A percentile compares a stretch with the other conserved stretches of the same genome.
Conservation (phyloP, 2,888 invertebrate genomes). For the Dynastes tityus region DNA sequence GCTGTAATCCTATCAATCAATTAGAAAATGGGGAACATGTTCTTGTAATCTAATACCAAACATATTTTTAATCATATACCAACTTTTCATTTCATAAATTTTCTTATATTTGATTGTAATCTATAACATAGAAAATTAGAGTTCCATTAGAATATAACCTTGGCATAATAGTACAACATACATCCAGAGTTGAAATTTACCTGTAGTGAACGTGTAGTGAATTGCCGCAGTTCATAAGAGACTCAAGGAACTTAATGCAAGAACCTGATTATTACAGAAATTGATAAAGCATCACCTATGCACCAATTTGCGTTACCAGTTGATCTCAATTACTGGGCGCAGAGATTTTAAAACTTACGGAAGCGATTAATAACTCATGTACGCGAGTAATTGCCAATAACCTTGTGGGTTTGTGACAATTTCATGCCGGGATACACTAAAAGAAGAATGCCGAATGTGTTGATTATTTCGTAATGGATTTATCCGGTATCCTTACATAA, state of each 20-base stretch:
- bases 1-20: no score
- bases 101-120: no score
- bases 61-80: no score
- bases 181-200: no score
- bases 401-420: slow-evolving; percentile 37
- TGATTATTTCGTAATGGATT: slow-evolving; percentile 36
- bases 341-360: slow-evolving; percentile 32
- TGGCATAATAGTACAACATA: no score
- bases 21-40: no score
- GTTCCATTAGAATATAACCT: no score
- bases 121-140: no score
- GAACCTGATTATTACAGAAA: slow-evolving; percentile 21
- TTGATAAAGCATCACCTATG: neutral
- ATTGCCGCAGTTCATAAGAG: no score
- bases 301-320: neutral
- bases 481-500: slow-evolving; percentile 39
- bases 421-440: slow-evolving; percentile 8
- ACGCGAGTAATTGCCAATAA: slow-evolving; percentile 18
- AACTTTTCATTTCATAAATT: no score
- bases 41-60: no score
- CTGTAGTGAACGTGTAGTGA: no score
- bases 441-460: slow-evolving; percentile 29
- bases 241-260: neutral
- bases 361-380: slow-evolving; percentile 31
- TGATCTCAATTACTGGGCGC: neutral